Conservation (phyloP, 1,140 invertebrate species). For the Druon quercuslanigerum region DNA sequence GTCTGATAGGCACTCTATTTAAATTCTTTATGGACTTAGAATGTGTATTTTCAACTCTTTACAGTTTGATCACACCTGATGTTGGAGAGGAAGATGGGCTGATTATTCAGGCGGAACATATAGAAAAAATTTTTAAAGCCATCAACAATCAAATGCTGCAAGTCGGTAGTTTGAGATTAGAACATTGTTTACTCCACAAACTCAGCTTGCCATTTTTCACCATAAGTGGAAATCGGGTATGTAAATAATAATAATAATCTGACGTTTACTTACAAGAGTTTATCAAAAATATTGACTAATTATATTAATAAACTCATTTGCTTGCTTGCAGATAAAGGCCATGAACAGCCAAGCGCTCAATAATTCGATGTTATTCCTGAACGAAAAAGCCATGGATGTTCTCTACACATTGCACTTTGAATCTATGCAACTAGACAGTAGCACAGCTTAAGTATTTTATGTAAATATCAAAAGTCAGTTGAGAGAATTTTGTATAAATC, state of each 20-base stretch:
- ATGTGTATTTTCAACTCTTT: conserved; percentile 49
- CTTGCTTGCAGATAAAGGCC: conserved; percentile 63
- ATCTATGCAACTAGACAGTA: not conserved
- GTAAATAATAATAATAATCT: conserved; percentile 35
- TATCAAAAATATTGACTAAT: conserved; percentile 3
- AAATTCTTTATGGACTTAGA: not conserved
- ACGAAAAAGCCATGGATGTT: conserved; percentile 58
- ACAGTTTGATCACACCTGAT: conserved; percentile 31
- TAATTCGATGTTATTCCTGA: conserved; percentile 59
- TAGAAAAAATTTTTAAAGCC: conserved; percentile 59
- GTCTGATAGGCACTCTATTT: no score
- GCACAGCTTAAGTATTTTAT: no score
- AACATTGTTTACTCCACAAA: conserved; percentile 56
- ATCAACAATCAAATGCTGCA: conserved; percentile 55
- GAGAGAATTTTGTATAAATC: no score
- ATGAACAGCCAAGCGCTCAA: conserved; percentile 52
- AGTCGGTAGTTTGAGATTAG: conserved; percentile 54
- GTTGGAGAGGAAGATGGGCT: conserved; percentile 32
- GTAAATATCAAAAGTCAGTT: not conserved
- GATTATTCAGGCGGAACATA: conserved; percentile 40
- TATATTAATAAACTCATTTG: conserved; percentile 24
- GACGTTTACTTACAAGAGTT: conserved; percentile 1
- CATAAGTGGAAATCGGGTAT: conserved; percentile 60
- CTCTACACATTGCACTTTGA: not conserved
- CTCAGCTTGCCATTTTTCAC: conserved; percentile 58